These are phyloP conservation scores for Aptenodytes forsteri DNA, from an alignment of 2,113 vertebrate species.

Conservation along the genomic window DNA sequence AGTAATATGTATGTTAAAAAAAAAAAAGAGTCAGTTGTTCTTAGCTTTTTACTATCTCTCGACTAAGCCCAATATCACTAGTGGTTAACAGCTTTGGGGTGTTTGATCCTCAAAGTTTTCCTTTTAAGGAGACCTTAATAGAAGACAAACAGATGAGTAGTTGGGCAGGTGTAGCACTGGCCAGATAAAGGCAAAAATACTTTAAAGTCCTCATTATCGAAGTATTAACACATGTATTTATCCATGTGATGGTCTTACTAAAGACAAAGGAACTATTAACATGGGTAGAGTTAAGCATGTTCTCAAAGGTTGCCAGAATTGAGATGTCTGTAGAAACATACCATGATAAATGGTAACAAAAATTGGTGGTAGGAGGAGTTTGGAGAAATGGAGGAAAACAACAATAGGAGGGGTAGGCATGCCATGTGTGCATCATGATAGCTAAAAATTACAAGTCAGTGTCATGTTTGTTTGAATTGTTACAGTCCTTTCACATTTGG, in stretches of 20 bases:
- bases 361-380: neutral
- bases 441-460: neutral
- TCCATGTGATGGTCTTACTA: neutral
- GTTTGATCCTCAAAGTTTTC: neutral
- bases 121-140: neutral
- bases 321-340: neutral
- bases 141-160: neutral
- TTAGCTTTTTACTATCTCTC: neutral
- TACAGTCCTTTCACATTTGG: neutral
- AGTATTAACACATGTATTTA: neutral
- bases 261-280: neutral
- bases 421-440: neutral
- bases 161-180: neutral
- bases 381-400: neutral
- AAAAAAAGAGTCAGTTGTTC: neutral
- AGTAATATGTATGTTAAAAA: neutral
- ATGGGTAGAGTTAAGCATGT: neutral
- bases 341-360: neutral
- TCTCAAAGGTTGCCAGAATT: neutral
- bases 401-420: neutral
- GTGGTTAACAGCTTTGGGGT: neutral
- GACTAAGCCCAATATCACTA: neutral
- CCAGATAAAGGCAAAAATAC: neutral
- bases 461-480: neutral
- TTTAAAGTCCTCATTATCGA: neutral